Evolutionary conservation across 2,113 vertebrate species (phyloP).

Genomic region (Odocoileus hemionus): DNA sequence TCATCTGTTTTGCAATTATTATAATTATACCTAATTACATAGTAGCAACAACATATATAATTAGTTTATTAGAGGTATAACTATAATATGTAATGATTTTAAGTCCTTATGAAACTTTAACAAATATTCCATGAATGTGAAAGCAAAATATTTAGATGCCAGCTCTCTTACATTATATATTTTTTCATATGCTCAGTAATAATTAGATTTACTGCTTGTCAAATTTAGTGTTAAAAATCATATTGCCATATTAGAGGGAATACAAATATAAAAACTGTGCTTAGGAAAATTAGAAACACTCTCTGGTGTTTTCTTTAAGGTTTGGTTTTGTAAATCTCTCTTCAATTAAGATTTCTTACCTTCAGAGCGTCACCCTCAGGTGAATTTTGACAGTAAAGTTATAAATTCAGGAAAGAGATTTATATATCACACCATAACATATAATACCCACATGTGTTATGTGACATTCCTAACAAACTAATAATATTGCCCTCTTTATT

Average conservation of each 20-base stretch:
- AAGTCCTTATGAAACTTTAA: slow-evolving; percentile 79
- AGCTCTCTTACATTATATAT: slow-evolving; percentile 57
- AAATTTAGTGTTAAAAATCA: slow-evolving; percentile 71
- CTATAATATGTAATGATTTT: slow-evolving; percentile 66
- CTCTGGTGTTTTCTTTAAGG: slow-evolving; percentile 45
- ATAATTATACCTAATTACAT: slow-evolving; percentile 77
- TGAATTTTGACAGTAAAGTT: slow-evolving; percentile 63
- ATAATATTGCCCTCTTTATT: not conserved
- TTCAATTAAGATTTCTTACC: slow-evolving; percentile 60
- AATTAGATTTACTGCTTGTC: slow-evolving; percentile 67
- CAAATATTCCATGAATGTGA: slow-evolving; percentile 71
- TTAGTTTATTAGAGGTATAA: slow-evolving; percentile 81
- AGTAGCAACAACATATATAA: slow-evolving; percentile 77
- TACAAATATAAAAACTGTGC: slow-evolving; percentile 51
- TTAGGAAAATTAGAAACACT: slow-evolving; percentile 62
- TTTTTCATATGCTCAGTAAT: slow-evolving; percentile 62
- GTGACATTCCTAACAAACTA: slow-evolving; percentile 38
- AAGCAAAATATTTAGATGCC: slow-evolving; percentile 72
- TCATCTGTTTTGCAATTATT: slow-evolving; percentile 76
- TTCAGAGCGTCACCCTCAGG: slow-evolving; percentile 11
- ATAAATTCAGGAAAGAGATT: slow-evolving; percentile 51
- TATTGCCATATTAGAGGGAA: slow-evolving; percentile 34
- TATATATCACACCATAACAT: slow-evolving; percentile 21
- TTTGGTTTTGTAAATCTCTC: slow-evolving; percentile 55
- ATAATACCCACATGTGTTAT: slow-evolving; percentile 7